Evolutionary conservation across 1,140 invertebrate genomes (phyloP), one percentile per base, ranked within the genome.

Genomic region (Drosophila arizonae): DNA sequence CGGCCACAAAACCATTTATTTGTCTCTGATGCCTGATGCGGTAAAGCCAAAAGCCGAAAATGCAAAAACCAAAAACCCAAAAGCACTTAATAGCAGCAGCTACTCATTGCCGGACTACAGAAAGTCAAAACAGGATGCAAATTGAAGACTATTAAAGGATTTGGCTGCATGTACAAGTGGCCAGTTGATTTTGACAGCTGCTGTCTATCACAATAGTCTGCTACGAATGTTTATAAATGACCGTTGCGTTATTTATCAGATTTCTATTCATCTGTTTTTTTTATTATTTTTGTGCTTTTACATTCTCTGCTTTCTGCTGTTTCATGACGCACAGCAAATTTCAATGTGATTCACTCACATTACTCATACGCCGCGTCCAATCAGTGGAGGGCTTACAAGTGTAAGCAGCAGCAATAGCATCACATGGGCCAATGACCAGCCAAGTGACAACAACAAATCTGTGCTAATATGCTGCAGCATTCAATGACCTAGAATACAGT

Each of bases 161-260:
- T 63, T 60, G 70, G 39, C 48, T 30, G 70, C 70, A 67, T 60
- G 60, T 67, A 60, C 51, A 67, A 55, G 64, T 68, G 73, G 67
- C 62, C 62, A 61, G 64, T 50, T 58, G 48, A 50, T 41, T 60
- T 67, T 75, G 81, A 75, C 82, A 87, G 78, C 55, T 36, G 58
- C 39, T 39, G 56, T 41, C 56, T 43, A 36, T 6, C 13, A 36
- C 56, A 60, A 30, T 50, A 64, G 65, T 48, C 56, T 67, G 68
- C 17, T 54, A n/a, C 48, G 67, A 58, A 74, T 66, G 79, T 76
- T 86, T 87, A 86, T 78, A 64, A 86, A 86, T 86, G 81, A 70
- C 36, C 61, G 50, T 62, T 63, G 52, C 67, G 75, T 72, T 72
- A 72, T 72, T 68, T 73, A 73, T 86, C 65, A 66, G 55, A 56